Conservation (phyloP, 2,888 invertebrate species). For the Liopterus haemorrhoidalis region DNA sequence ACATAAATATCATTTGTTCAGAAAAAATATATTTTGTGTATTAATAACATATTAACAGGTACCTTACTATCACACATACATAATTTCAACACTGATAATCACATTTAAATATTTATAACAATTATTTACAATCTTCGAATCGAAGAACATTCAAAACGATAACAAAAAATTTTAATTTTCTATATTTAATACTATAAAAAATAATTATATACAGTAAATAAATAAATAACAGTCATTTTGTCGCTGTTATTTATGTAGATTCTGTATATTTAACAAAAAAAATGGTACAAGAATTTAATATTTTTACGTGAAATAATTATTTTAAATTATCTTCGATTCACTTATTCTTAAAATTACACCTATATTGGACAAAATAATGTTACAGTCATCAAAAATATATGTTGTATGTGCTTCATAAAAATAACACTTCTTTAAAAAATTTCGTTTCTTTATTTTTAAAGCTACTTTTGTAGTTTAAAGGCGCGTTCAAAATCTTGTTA, state of each 20-base stretch:
- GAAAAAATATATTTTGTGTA: slow-evolving; percentile 10
- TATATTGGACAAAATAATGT: slow-evolving; percentile 28
- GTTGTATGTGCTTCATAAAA: slow-evolving; percentile 41
- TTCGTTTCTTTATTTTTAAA: slow-evolving; percentile 34
- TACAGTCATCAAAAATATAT: slow-evolving; percentile 41
- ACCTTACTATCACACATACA: slow-evolving; percentile 38
- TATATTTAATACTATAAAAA: too few species aligned
- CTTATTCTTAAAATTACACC: too few species aligned
- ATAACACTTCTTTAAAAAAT: slow-evolving; percentile 35
- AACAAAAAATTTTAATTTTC: too few species aligned
- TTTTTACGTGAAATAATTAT: too few species aligned
- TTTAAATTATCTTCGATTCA: too few species aligned
- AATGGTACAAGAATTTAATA: too few species aligned
- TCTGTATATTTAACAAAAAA: too few species aligned
- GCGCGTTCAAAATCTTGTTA: slow-evolving; percentile 12
- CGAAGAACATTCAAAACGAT: too few species aligned
- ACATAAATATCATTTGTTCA: too few species aligned
- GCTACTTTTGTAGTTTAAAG: slow-evolving; percentile 29
- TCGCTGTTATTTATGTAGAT: too few species aligned
- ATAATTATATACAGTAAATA: too few species aligned
- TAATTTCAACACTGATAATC: slow-evolving; percentile 7
- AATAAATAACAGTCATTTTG: too few species aligned
- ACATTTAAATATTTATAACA: slow-evolving; percentile 14
- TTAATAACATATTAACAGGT: slow-evolving; percentile 35
- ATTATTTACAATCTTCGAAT: slow-evolving; percentile 15